Evolutionary conservation across 2,888 invertebrate species (phyloP), one percentile per base, ranked within the genome.

Genomic region (Furcula furcula): DNA sequence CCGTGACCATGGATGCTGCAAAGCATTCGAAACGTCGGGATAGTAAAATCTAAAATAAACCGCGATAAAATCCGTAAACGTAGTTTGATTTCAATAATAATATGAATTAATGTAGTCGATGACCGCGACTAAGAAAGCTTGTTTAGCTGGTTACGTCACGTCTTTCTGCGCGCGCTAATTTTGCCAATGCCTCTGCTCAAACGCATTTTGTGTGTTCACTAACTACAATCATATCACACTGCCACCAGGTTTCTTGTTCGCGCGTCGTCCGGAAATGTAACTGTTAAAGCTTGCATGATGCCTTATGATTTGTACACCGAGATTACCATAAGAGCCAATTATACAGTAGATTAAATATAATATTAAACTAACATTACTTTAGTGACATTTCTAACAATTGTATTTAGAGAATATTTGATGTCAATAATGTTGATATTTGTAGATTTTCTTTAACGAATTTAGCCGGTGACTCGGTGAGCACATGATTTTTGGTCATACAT

Each of bases 211-310:
- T 23, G 11, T 11, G 11, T 6, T 3, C 12, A 12, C 23, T 11
- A 11, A 7, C 7, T 12, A 6, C 23, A 23, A 23, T 11, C 11
- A n/a, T 5, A 22, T 6, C 7, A 9, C 7, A n/a, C 3, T 21
- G 7, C 7, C 3, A n/a, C 2, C 10, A 18, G 28, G 10, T 38
- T 37, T 52, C 31, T 54, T 36, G 34, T 31, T 35, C 43, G 51
- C 55, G 36, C 41, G 36, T 46, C 28, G 25, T 47, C 26, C 36
- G 28, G 22, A 34, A 34, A 23, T 36, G 15, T 23, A 42, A 36
- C 40, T 61, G 59, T 51, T 36, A 50, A 55, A 51, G 50, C 59
- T 44, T 68, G 68, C 71, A 67, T 69, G 64, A 46, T 36, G 46
- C 51, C 45, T 38, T 43, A 45, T 30, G 29, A 33, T 30, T 35